A percentile compares a stretch with the other conserved stretches of the same genome.
Conservation (phyloP, 2,113 vertebrate species). For the Hypocryptadius cinnamomeus region DNA sequence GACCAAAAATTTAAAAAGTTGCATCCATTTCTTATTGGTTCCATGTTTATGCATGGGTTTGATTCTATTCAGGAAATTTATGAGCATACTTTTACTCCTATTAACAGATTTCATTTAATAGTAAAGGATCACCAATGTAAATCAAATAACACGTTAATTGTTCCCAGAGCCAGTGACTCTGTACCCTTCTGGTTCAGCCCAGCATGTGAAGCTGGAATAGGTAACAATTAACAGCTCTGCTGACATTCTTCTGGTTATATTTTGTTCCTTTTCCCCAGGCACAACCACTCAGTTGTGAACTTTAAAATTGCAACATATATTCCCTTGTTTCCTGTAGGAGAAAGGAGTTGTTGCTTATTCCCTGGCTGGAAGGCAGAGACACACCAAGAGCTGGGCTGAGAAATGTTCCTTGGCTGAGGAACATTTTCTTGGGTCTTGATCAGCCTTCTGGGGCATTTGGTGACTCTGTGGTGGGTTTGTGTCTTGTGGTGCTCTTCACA, state of each 20-base stretch:
- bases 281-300: not conserved
- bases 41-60: not conserved
- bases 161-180: not conserved
- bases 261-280: not conserved
- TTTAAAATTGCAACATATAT: not conserved
- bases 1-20: not conserved
- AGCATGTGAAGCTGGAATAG: not conserved
- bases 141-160: not conserved
- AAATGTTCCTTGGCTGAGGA: not conserved
- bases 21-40: not conserved
- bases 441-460: not conserved
- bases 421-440: fast-evolving
- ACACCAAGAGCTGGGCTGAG: not conserved
- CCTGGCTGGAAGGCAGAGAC: not conserved
- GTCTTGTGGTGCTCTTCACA: not conserved
- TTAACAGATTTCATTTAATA: conserved; percentile 10
- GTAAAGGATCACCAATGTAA: not conserved
- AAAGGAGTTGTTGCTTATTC: not conserved
- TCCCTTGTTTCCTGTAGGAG: not conserved
- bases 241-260: not conserved
- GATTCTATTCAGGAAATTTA: not conserved
- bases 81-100: not conserved
- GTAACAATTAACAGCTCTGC: not conserved
- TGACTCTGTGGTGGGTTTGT: not conserved
- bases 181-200: not conserved